Percentiles rank a stretch among this genome's conserved stretches.
These are phyloP conservation scores for Poeciliopsis paucimaculata DNA, from an alignment of 2,797 vertebrate species.

Conservation along the genomic window DNA sequence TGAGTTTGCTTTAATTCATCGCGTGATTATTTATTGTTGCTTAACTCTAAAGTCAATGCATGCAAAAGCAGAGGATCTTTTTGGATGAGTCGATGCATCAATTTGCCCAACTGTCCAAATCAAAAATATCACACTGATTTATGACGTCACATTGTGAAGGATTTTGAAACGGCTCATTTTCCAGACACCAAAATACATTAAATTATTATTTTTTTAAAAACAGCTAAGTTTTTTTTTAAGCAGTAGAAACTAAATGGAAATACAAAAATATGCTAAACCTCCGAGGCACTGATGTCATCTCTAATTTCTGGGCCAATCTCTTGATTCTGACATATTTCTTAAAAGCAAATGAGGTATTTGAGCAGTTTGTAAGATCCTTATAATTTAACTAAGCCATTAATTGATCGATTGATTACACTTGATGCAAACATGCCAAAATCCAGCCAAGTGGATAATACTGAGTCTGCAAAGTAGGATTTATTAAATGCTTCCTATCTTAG, in stretches of 20 bases:
- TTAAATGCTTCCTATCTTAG: neutral
- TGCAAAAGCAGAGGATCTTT: neutral
- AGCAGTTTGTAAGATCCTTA: neutral
- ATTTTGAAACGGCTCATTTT: too few relatives aligned
- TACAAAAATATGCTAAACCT: neutral
- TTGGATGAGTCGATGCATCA: neutral
- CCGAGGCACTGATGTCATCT: neutral
- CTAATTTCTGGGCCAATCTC: neutral
- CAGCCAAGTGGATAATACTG: neutral
- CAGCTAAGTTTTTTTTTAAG: too few relatives aligned
- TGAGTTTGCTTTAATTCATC: too few relatives aligned
- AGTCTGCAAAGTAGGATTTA: neutral
- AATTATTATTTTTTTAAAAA: too few relatives aligned
- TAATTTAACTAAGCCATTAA: too few relatives aligned
- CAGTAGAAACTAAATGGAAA: too few relatives aligned
- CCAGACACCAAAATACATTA: too few relatives aligned
- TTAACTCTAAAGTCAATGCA: neutral
- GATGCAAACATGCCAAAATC: neutral
- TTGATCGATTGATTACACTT: neutral
- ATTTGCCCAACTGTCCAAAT: neutral
- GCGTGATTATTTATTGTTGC: too few relatives aligned
- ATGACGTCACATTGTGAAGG: too few relatives aligned
- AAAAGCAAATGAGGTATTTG: neutral
- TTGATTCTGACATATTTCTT: neutral
- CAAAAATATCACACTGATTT: too few relatives aligned